Conservation (phyloP, 2,888 invertebrate genomes). For the Cistogaster globosa region DNA sequence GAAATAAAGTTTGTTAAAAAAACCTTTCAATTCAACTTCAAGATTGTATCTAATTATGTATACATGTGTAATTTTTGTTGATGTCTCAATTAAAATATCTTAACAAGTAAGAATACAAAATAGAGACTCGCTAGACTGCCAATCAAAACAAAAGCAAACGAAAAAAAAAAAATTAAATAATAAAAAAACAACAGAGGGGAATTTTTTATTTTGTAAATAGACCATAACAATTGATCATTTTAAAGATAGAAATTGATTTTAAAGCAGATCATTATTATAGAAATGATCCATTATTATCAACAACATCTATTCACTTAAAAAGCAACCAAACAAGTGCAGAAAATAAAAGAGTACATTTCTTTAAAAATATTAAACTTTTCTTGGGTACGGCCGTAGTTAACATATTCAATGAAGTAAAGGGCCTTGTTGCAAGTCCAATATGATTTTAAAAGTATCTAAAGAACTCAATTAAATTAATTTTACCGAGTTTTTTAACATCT, state of each 20-base stretch:
- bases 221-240: constrained; percentile 71
- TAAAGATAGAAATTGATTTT: constrained; percentile 65
- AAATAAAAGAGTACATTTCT: constrained; percentile 20
- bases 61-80: constrained; percentile 72
- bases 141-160: constrained; percentile 50
- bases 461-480: too few species aligned
- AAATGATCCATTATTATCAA: constrained; percentile 22
- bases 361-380: neutral
- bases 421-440: too few species aligned
- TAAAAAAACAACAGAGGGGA: neutral
- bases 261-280: constrained; percentile 68
- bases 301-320: constrained; percentile 57
- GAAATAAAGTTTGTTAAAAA: neutral
- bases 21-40: constrained; percentile 18
- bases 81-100: constrained; percentile 72
- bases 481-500: too few species aligned
- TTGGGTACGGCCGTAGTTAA: too few species aligned
- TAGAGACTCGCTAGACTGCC: constrained; percentile 40
- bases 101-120: constrained; percentile 56
- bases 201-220: constrained; percentile 58
- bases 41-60: constrained; percentile 59
- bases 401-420: too few species aligned
- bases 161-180: neutral
- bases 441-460: too few species aligned
- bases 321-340: constrained; percentile 34